Evolutionary conservation across 2,113 vertebrate species (phyloP).

Genomic region (Elephantulus edwardii): DNA sequence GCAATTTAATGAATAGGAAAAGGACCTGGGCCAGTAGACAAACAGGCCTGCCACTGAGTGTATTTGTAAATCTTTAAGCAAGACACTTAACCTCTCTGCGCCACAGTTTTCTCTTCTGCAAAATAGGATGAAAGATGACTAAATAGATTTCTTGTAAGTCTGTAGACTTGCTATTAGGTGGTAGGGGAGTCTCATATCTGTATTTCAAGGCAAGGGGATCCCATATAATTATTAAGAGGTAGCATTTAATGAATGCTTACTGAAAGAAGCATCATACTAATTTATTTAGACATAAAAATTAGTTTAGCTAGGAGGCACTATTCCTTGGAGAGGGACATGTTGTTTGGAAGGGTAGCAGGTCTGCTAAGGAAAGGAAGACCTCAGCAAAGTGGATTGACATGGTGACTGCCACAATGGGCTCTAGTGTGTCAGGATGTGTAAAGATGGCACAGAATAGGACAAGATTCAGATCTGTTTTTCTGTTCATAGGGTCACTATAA

Average conservation of each 20-base stretch:
- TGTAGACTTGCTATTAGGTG: not conserved
- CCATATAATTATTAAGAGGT: not conserved
- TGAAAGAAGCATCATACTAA: conserved; percentile 15
- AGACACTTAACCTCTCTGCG: conserved; percentile 4
- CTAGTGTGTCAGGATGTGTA: no score
- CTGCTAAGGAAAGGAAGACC: no score
- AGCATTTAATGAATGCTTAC: not conserved
- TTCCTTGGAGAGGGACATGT: no score
- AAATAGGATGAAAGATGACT: not conserved
- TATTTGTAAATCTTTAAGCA: not conserved
- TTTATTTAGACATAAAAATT: conserved; percentile 26
- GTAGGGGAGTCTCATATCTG: not conserved
- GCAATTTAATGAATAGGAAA: conserved; percentile 49
- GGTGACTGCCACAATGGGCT: no score
- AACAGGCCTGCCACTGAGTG: not conserved
- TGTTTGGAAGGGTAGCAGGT: no score
- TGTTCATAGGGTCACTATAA: no score
- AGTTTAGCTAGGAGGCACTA: no score
- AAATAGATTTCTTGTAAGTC: no score
- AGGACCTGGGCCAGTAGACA: conserved; percentile 14
- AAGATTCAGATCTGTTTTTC: no score
- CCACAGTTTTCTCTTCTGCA: conserved; percentile 39
- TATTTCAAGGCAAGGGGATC: conserved; percentile 18
- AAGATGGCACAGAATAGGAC: no score
- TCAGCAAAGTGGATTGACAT: no score